phyloP scores from a whole-genome alignment of 2,888 invertebrate genomes.

The Hedychridium roseum region DNA sequence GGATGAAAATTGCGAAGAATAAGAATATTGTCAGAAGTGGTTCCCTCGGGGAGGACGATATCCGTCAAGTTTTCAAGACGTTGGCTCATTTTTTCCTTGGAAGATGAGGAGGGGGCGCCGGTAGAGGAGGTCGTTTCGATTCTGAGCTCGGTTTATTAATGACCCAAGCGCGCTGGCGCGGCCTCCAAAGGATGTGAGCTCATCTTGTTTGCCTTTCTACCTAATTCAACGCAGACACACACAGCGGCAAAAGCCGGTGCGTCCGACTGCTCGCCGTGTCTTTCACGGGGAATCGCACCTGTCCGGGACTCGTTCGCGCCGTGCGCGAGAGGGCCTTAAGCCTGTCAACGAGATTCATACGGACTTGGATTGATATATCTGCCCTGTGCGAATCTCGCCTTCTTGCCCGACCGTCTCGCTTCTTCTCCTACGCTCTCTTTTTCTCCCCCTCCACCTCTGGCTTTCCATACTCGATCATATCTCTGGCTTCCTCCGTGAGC shows the following conservation, averaged over 20 bases:
- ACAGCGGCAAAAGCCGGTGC: too few species aligned
- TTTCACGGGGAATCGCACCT: conserved; percentile 49
- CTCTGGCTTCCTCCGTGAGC: too few species aligned
- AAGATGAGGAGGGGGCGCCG: conserved; percentile 4
- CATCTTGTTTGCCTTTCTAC: conserved; percentile 43
- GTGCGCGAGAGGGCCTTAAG: conserved; percentile 45
- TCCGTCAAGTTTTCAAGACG: too few species aligned
- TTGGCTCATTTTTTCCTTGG: too few species aligned
- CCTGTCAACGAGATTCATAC: conserved; percentile 52
- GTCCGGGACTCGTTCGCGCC: conserved; percentile 44
- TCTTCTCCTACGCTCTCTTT: neutral
- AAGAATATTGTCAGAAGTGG: too few species aligned
- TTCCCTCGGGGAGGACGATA: too few species aligned
- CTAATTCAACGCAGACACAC: conserved; percentile 44
- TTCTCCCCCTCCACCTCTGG: conserved; percentile 14
- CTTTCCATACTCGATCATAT: too few species aligned
- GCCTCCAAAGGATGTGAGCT: conserved; percentile 29
- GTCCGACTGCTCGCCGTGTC: conserved; percentile 28
- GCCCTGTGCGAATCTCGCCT: conserved; percentile 28
- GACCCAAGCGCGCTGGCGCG: conserved; percentile 30
- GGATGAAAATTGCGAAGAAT: too few species aligned
- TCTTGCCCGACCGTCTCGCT: conserved; percentile 4
- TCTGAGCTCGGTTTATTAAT: conserved; percentile 40
- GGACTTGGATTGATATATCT: conserved; percentile 52
- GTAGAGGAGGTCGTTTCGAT: conserved; percentile 17